Base-by-base conservation (phyloP, 2,797 vertebrate genomes). In the Aselliscus stoliczkanus region DNA sequence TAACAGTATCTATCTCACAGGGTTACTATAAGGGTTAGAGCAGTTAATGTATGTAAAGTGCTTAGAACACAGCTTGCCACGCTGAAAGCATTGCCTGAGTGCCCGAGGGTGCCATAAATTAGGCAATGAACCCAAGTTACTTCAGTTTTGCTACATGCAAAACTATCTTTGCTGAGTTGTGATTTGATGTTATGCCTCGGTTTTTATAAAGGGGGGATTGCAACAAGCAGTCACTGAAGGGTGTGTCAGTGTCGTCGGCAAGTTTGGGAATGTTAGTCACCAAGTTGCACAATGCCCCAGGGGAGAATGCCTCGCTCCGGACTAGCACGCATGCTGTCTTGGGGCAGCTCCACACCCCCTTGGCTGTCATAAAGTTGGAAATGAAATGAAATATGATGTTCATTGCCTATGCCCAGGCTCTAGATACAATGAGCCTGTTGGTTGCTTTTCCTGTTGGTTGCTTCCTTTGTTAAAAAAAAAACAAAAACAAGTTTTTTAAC, bases 141-240 rank as follows among this genome's bases (percentile, higher is more conserved):
- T 72, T 50, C 0, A 42, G 37, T n/a, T 94, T 92, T 93, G 88
- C 86, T 34, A 7, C 52, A 73, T 29, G 56, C 87, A 93, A 50
- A 88, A 65, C 31, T 76, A 7, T 87, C 95, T 96, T 64, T 67
- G 94, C 90, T 84, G 95, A 94, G 27, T 37, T 92, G 81, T 29
- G 62, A 89, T 96, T 58, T 52, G 81, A 77, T 56, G 56, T 15
- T 90, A 18, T 76, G 42, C 44, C 21, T 84, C 13, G 52, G 84
- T 65, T 95, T 96, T 94, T 93, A 89, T 67, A 87, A 76, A 84
- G 75, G 92, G 70, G 47, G 92, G 95, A 18, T 96, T 96, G 72
- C 81, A 87, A 87, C 95, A 76, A 44, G 18, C 69, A 95, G 88
- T 72, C 29, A 18, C 14, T 52, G 52, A 93, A 72, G 92, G 90